Evolutionary conservation across 1,140 invertebrate species (phyloP).

Genomic region (Pogonomyrmex californicus): DNA sequence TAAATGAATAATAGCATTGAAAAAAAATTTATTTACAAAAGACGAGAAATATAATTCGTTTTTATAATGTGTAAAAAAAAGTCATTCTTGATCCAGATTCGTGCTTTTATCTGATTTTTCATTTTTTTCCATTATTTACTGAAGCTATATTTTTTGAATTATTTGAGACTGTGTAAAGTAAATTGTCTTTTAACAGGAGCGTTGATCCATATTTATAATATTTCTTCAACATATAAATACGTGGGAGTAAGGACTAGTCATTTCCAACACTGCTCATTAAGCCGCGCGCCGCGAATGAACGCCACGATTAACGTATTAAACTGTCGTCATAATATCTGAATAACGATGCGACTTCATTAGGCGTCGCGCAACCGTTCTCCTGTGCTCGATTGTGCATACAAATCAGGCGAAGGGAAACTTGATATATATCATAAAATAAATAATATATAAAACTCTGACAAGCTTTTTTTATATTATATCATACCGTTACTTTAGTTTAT

Average conservation of each 20-base stretch:
- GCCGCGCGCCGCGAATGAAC: constrained; percentile 15
- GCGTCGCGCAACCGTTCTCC: constrained; percentile 41
- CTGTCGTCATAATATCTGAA: constrained; percentile 76
- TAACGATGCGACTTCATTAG: constrained; percentile 78
- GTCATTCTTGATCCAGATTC: too few species aligned
- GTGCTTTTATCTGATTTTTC: not conserved
- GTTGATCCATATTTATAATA: not conserved
- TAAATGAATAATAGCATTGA: not conserved
- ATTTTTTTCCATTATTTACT: not conserved
- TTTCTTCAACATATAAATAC: not conserved
- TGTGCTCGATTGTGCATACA: constrained; percentile 5
- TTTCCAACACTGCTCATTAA: constrained; percentile 70
- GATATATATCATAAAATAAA: not conserved
- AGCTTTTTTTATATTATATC: not conserved
- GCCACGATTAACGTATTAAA: constrained; percentile 77
- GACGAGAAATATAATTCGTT: not conserved
- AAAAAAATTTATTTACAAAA: not conserved
- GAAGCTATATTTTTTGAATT: not conserved
- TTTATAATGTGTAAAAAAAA: not conserved
- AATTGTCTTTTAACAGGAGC: not conserved
- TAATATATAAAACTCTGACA: not conserved
- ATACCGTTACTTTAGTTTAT: too few species aligned
- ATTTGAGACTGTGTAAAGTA: not conserved
- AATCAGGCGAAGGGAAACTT: not conserved
- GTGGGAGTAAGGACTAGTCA: constrained; percentile 12